Conservation (phyloP, 2,113 vertebrate species). For the Trinectes maculatus region DNA sequence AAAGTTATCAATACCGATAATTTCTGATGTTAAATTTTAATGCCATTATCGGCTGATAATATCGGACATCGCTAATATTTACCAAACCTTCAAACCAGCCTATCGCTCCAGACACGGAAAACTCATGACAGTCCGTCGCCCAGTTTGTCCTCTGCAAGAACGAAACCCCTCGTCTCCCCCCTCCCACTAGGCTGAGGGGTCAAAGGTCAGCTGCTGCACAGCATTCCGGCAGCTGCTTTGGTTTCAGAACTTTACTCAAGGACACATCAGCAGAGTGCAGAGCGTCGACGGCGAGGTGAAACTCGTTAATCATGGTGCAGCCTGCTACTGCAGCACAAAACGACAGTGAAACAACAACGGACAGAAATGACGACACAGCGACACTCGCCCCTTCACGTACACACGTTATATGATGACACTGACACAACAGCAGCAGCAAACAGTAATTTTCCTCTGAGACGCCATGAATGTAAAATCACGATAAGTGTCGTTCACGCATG, state of each 20-base stretch:
- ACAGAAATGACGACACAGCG: too few relatives aligned
- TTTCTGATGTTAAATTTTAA: too few relatives aligned
- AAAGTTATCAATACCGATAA: too few relatives aligned
- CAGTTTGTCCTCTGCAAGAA: too few relatives aligned
- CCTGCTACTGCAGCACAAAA: conserved; percentile 18
- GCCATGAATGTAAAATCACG: conserved; percentile 58
- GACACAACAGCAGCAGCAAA: conserved; percentile 49
- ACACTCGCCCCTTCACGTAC: too few relatives aligned
- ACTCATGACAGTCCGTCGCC: too few relatives aligned
- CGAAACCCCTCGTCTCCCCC: too few relatives aligned
- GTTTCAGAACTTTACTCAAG: conserved; percentile 34
- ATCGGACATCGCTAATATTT: too few relatives aligned
- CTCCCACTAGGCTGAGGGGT: background rate
- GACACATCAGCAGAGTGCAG: conserved; percentile 38
- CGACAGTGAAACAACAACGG: background rate
- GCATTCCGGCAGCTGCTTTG: conserved; percentile 23
- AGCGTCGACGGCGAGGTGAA: conserved; percentile 10
- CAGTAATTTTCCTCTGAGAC: conserved; percentile 60
- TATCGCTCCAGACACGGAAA: too few relatives aligned
- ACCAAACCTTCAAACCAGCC: too few relatives aligned
- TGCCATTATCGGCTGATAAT: too few relatives aligned
- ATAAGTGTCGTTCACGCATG: background rate
- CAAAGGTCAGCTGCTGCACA: conserved; percentile 19
- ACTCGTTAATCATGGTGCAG: conserved; percentile 51
- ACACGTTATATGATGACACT: too few relatives aligned